These are phyloP conservation scores for Morone saxatilis DNA, from an alignment of 2,113 vertebrate species.

Conservation along the genomic window DNA sequence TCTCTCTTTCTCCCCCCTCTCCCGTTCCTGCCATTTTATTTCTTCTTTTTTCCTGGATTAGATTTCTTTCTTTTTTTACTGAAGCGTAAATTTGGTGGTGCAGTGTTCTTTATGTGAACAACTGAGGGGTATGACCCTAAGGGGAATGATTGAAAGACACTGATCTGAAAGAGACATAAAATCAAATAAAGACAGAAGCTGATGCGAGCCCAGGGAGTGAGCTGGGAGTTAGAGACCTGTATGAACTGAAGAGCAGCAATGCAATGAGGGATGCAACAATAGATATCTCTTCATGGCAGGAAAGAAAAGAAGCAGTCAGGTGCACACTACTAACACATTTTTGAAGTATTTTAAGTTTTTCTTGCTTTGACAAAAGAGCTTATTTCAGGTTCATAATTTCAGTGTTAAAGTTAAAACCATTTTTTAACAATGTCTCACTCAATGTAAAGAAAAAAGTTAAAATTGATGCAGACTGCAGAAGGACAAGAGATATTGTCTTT, in stretches of 20 bases:
- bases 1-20: constrained; percentile 12
- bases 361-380: neutral
- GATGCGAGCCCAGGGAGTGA: constrained; percentile 19
- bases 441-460: neutral
- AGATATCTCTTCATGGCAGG: constrained; percentile 12
- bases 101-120: constrained; percentile 75
- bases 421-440: neutral
- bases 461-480: too few relatives aligned
- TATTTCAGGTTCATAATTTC: neutral
- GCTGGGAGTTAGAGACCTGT: constrained; percentile 5
- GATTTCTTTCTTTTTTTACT: constrained; percentile 38
- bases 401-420: neutral
- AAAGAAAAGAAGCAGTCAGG: neutral
- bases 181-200: constrained; percentile 75
- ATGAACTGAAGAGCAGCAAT: constrained; percentile 22
- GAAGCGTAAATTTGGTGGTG: constrained; percentile 63
- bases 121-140: constrained; percentile 76
- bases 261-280: constrained; percentile 19
- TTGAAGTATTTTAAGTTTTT: neutral
- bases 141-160: constrained; percentile 77
- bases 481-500: neutral
- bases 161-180: constrained; percentile 73
- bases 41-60: constrained; percentile 18
- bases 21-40: constrained; percentile 30
- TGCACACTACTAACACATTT: fast-evolving